phyloP scores from a whole-genome alignment of 2,797 vertebrate genomes.

The Anniella stebbinsi region DNA sequence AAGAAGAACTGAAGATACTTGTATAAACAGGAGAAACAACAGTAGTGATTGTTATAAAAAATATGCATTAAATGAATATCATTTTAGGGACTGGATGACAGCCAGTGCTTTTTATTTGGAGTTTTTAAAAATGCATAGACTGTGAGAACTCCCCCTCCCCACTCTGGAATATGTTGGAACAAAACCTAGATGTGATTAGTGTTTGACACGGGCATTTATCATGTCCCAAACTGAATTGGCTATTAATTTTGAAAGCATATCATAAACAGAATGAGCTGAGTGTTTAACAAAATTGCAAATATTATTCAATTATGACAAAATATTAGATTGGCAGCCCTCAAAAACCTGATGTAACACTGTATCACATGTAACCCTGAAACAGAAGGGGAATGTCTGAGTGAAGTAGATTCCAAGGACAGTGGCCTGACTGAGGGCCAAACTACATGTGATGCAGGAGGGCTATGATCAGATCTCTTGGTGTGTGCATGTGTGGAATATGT shows the following conservation, averaged over 20 bases:
- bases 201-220: constrained; percentile 72
- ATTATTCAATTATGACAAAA: constrained; percentile 62
- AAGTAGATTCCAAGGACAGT: not conserved
- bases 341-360: constrained; percentile 6
- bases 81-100: constrained; percentile 65
- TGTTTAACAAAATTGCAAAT: constrained; percentile 58
- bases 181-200: constrained; percentile 72
- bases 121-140: constrained; percentile 71
- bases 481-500: not conserved
- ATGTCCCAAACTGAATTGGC: constrained; percentile 63
- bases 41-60: constrained; percentile 61
- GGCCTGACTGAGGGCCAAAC: not conserved
- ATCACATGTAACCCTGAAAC: not conserved
- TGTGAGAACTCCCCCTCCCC: constrained; percentile 45
- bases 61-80: constrained; percentile 70
- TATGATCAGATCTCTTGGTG: not conserved
- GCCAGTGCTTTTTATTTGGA: constrained; percentile 70
- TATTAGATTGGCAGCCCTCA: constrained; percentile 35
- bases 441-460: not conserved
- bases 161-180: constrained; percentile 68
- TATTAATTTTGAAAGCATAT: constrained; percentile 70
- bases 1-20: constrained; percentile 43
- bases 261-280: constrained; percentile 50
- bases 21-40: constrained; percentile 61
- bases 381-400: not conserved